These are phyloP conservation scores for Linyphia triangularis DNA, from an alignment of 2,888 invertebrate species.

Conservation along the genomic window DNA sequence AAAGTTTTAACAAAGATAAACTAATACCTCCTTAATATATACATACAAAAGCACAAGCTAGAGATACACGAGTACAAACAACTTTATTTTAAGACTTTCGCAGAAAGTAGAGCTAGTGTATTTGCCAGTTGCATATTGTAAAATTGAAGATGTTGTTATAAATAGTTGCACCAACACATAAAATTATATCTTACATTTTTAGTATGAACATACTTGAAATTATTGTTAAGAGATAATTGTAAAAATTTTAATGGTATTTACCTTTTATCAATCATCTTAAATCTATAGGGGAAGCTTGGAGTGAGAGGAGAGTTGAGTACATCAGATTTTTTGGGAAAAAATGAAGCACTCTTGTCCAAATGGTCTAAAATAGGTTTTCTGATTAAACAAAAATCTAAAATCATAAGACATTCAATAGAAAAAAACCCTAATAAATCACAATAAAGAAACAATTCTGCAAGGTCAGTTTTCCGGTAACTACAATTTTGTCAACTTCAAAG, in stretches of 20 bases:
- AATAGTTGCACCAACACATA: not conserved
- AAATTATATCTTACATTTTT: not conserved
- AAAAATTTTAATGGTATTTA: not conserved
- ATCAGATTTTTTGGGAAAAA: conserved; percentile 48
- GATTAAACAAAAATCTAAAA: not conserved
- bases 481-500: not conserved
- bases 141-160: not conserved
- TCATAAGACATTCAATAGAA: not conserved
- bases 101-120: not conserved
- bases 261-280: conserved; percentile 19
- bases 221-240: too few species aligned
- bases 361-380: not conserved
- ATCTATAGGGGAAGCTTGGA: conserved; percentile 46
- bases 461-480: too few species aligned
- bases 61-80: too few species aligned
- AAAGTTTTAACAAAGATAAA: too few species aligned
- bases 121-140: not conserved
- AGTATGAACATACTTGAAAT: not conserved
- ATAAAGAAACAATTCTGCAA: not conserved
- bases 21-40: not conserved
- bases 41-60: too few species aligned
- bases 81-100: not conserved
- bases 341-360: not conserved
- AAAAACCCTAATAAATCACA: not conserved
- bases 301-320: conserved; percentile 39